Base-by-base conservation (phyloP, 2,113 vertebrate species). In the Carollia perspicillata region DNA sequence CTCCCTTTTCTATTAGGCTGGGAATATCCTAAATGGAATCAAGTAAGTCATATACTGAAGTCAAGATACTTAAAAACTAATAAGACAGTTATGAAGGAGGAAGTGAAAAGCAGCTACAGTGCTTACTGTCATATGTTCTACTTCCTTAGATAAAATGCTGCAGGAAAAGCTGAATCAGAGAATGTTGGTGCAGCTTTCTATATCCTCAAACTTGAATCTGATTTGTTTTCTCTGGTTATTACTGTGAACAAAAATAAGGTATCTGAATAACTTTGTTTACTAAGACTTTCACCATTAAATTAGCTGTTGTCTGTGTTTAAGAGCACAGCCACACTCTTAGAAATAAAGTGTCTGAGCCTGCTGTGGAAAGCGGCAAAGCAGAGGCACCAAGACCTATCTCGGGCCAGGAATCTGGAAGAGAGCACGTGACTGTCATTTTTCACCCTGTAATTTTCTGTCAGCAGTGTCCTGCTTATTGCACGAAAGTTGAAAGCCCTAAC, bases 101-200 rank as follows among this genome's bases (percentile, higher is more conserved):
- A 97, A 97, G 35, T n/a, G 40, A 93, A 90, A 93, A 80, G 66
- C 33, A 95, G 55, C 37, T n/a, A 14, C 42, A 88, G 35, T 37
- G n/a, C 69, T 94, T 79, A 93, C 20, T 85, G 71, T 90, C 79
- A 90, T 18, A 16, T 35, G 71, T 65, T 88, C 47, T 74, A 88
- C 81, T 97, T 98, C 97, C 96, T 95, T 78, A 78, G 11, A 84
- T 51, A 84, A 83, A 75, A 26, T 11, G 68, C 63, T 44, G 16
- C 20, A 94, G 37, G 53, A 95, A 93, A 8, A 90, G 68, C 42
- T 94, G 42, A 90, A 74, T 90, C 65, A 94, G 51, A 91, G 12
- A 95, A 80, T 30, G 7, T 2, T 78, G 28, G 71, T 37, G 12
- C 90, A 95, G 69, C 53, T 40, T 95, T 72, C 37, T 53, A 55